phyloP scores from a whole-genome alignment of 2,888 invertebrate genomes.

The Lepetodrilus schrolli region DNA sequence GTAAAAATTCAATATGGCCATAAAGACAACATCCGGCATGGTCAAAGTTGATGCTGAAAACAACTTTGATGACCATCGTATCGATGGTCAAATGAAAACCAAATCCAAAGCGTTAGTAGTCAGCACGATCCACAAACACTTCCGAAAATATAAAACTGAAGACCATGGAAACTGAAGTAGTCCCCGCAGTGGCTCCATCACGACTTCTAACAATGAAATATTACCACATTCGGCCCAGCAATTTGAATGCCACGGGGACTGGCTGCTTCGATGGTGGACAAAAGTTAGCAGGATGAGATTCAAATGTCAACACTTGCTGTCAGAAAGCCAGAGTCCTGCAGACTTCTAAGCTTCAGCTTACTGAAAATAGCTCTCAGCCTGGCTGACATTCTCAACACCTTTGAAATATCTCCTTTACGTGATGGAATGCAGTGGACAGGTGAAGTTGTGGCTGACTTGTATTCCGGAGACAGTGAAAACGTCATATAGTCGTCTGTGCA shows the following conservation, averaged over 20 bases:
- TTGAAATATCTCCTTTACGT: not conserved
- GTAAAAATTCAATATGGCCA: no score
- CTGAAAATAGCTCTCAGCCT: slow-evolving; percentile 2
- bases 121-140: not conserved
- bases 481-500: no score
- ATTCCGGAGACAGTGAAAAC: no score
- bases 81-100: not conserved
- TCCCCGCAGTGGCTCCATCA: not conserved
- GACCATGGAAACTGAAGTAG: not conserved
- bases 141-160: not conserved
- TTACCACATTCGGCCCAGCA: not conserved
- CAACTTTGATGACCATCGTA: not conserved
- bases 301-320: slow-evolving; percentile 9
- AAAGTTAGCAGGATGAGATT: not conserved
- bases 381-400: not conserved
- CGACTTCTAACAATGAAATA: not conserved
- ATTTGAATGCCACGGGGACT: not conserved
- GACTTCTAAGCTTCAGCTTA: not conserved
- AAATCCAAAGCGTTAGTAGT: not conserved
- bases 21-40: no score
- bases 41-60: no score
- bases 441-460: no score
- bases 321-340: not conserved
- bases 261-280: not conserved
- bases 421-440: no score